Base-by-base conservation (phyloP, 1,140 invertebrate genomes). In the Parasteatoda tepidariorum region DNA sequence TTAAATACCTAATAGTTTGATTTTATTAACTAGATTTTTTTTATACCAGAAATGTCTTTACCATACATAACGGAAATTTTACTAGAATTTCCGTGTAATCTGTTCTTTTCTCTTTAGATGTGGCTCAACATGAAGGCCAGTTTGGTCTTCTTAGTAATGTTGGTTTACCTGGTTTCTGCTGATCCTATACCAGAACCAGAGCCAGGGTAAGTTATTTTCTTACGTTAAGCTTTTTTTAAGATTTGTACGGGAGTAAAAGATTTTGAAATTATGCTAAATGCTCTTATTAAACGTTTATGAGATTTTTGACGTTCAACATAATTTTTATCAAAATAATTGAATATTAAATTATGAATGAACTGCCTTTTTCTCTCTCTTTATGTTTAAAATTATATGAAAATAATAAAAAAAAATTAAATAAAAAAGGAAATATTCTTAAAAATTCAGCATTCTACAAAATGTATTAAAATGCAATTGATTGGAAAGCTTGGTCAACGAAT, bases 201-300 rank as follows among this genome's bases (percentile, higher is more conserved):
- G 28, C 78, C 78, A 38, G 78, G 75, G 75, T 18, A 54, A 81
- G 78, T n/a, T 81, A 81, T 70, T 64, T 71, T 28, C 0, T 48
- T 48, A 41, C 38, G 5, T 4, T 48, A 0, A 2, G 18, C 18
- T 48, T 48, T 48, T 0, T 48, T 4, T 48, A 48, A 48, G 1
- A 48, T 48, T 48, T 4, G 9, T 2, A 48, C 9, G 18, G 9
- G 1, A 2, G 1, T 48, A 48, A 13, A 13, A 48, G 18, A 48
- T 48, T 48, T 18, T 2, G 38, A 13, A 9, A 0, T 4, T 48
- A 1, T 13, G 9, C 4, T 48, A 1, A 48, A 48, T 48, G 4
- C 38, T 4, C 9, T 48, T n/a, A n/a, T n/a, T n/a, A n/a, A 48
- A 48, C 18, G 4, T 48, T 13, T 41, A 13, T 48, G 18, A 48